Base-by-base conservation (phyloP, 2,888 invertebrate species). In the Parnassius apollo region DNA sequence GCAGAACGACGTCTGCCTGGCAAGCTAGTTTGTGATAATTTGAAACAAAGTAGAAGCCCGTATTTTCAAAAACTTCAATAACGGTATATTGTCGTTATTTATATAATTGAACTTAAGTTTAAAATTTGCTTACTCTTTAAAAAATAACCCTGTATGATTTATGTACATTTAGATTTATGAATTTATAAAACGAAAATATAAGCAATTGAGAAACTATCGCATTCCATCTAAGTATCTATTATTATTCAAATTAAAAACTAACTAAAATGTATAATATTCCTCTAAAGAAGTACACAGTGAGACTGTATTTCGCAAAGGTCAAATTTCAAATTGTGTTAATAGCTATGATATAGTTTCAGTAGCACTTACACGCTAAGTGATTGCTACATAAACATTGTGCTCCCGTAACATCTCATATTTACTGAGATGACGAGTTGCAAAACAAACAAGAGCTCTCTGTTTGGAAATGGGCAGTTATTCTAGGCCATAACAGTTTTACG, bases 361-460 rank as follows among this genome's bases (percentile, higher is more conserved):
- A 49, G 45, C 71, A 68, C 66, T 68, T 64, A 62, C 62, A 45
- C 66, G 74, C 66, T 77, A 77, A 76, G 69, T 74, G 75, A 74
- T 71, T 68, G 66, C 68, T 65, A 68, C 73, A 71, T 73, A 75
- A 74, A 71, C 71, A 71, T 57, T 61, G 66, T 69, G 55, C 69
- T 61, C 57, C 51, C 56, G 55, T 70, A 71, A 75, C 70, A 69
- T 64, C 56, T 62, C 63, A 57, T 65, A 65, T 65, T 66, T 64
- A 70, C 68, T 69, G 57, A 66, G 61, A 56, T 66, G 67, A 62
- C 59, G 61, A 62, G 57, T 59, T 60, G 70, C 65, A 69, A 52
- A 61, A 57, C 72, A 74, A 72, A 74, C 68, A 71, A 58, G 46
- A 54, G 25, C 42, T 35, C 58, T 18, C n/a, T 42, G 57, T 11